Conservation (phyloP, 2,888 invertebrate genomes). For the Campaea margaritaria region DNA sequence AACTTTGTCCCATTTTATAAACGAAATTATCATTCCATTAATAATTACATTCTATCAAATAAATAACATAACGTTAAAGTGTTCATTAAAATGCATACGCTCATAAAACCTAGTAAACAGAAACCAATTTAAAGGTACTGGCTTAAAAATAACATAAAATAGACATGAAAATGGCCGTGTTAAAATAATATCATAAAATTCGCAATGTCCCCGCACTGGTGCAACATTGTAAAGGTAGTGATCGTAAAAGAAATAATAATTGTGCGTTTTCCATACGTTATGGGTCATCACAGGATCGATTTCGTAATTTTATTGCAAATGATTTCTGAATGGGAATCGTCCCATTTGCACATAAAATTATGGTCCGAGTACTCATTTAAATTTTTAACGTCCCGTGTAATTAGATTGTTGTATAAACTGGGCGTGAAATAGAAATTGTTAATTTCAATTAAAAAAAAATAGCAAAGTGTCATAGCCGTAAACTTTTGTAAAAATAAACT, state of each 20-base stretch:
- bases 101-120: background rate
- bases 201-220: slow-evolving; percentile 36
- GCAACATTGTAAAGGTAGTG: slow-evolving; percentile 50
- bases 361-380: slow-evolving; percentile 17
- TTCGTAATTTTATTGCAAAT: slow-evolving; percentile 46
- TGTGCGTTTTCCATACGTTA: slow-evolving; percentile 49
- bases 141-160: slow-evolving; percentile 5
- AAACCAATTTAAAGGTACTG: slow-evolving; percentile 19
- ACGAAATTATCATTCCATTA: too few species aligned
- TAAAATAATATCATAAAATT: slow-evolving; percentile 43
- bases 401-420: slow-evolving; percentile 4
- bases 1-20: too few species aligned
- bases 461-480: too few species aligned
- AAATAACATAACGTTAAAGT: too few species aligned
- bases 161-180: background rate
- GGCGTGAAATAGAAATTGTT: slow-evolving; percentile 11
- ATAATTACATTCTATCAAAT: too few species aligned
- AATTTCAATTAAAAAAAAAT: background rate
- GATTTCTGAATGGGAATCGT: slow-evolving; percentile 44
- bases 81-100: background rate
- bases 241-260: slow-evolving; percentile 44
- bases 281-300: slow-evolving; percentile 45
- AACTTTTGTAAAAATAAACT: too few species aligned
- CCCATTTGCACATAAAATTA: slow-evolving; percentile 38
- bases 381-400: slow-evolving; percentile 6